Percentiles rank a stretch among this genome's conserved stretches.
phyloP scores from a whole-genome alignment of 2,797 vertebrate species.

The Coendou prehensilis region DNA sequence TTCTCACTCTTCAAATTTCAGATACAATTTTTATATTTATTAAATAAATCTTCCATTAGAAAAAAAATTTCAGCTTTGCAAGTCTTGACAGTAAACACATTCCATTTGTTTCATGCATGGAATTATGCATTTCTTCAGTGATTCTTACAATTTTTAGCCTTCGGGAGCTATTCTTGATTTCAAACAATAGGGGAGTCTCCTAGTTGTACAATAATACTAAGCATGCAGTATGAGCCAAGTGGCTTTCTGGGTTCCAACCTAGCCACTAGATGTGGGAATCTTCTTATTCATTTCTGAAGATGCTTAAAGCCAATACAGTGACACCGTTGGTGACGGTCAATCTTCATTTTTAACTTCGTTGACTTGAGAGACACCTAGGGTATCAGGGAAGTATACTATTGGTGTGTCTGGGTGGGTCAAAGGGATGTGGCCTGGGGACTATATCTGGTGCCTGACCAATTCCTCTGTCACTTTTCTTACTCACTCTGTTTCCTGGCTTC shows the following conservation, averaged over 20 bases:
- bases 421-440: background rate
- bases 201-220: background rate
- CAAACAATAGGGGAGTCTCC: background rate
- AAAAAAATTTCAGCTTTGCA: background rate
- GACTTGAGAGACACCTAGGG: background rate
- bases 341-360: background rate
- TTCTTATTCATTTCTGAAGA: background rate
- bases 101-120: conserved; percentile 30
- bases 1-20: background rate
- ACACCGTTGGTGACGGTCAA: background rate
- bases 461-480: background rate
- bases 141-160: conserved; percentile 24
- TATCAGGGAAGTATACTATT: background rate
- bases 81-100: background rate
- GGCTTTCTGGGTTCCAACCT: background rate
- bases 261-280: background rate
- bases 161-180: conserved; percentile 11
- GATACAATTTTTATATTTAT: background rate
- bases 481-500: background rate
- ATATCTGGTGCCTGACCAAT: background rate
- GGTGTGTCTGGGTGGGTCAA: background rate
- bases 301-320: background rate
- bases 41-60: conserved; percentile 34
- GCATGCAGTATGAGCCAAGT: background rate
- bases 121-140: conserved; percentile 1